phyloP scores from a whole-genome alignment of 1,140 invertebrate species.

The Telenomus remus region DNA sequence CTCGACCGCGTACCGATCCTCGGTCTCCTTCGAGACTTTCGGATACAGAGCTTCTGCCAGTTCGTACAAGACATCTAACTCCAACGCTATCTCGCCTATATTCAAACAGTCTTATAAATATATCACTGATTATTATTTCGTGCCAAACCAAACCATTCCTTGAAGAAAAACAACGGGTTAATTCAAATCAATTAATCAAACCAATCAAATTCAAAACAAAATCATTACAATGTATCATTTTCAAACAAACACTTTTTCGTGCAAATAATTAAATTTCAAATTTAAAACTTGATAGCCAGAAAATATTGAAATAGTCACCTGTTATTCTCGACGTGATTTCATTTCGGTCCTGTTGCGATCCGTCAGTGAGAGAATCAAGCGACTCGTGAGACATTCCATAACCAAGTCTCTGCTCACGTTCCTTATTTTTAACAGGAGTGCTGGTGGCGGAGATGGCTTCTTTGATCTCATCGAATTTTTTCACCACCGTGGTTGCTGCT shows the following conservation, averaged over 20 bases:
- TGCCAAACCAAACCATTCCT: not conserved
- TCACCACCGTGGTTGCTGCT: conserved; percentile 88
- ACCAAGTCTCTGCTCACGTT: conserved; percentile 68
- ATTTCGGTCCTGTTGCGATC: conserved; percentile 72
- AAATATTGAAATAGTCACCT: conserved; percentile 48
- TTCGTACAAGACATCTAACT: conserved; percentile 70
- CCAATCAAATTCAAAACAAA: not conserved
- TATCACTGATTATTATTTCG: conserved; percentile 30
- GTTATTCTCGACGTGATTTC: conserved; percentile 66
- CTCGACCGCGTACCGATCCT: conserved; percentile 79
- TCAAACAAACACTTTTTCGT: not conserved
- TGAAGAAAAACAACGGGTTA: not conserved
- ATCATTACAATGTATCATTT: too few relatives aligned
- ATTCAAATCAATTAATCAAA: not conserved
- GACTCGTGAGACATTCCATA: conserved; percentile 72
- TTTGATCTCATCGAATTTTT: conserved; percentile 95
- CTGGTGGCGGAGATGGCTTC: conserved; percentile 91
- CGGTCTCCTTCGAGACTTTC: conserved; percentile 69
- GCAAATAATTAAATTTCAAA: not conserved
- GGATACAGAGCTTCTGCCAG: conserved; percentile 75
- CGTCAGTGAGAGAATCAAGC: conserved; percentile 71
- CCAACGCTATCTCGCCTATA: conserved; percentile 67
- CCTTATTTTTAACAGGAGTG: conserved; percentile 85
- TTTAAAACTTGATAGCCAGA: not conserved
- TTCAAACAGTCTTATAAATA: conserved; percentile 43